Base-by-base conservation (phyloP, 2,888 invertebrate species). In the Lacanobia wlatinum region DNA sequence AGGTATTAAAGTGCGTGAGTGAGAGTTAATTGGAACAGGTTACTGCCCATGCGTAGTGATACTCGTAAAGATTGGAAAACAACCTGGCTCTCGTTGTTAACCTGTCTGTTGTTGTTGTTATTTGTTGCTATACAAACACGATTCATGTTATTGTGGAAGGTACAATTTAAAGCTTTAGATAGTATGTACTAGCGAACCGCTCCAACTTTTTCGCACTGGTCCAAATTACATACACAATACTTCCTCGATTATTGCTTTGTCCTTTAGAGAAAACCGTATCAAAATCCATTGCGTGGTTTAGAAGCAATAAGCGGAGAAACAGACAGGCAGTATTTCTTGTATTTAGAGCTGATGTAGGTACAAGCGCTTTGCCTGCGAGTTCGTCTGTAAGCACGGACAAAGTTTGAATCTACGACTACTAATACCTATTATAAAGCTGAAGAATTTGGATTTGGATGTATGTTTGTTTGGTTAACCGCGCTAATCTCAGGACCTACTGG, bases 21-120 rank as follows among this genome's bases (percentile, higher is more conserved):
- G 68, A 78, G 80, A 83, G 70, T 83, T 66, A 52, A 65, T 46
- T 53, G 52, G 52, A 83, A 78, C 70, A 62, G 68, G 70, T 83
- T 65, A 10, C 43, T 65, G 53, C 34, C 46, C 50, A 80, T 65
- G 61, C 53, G 70, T 46, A 78, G 34, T 64, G 63, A 61, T 59
- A 79, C 66, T 55, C 38, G 43, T 59, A 64, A 73, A 66, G 64
- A 65, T 80, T 68, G 70, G 67, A 65, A 65, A 83, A 78, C 69
- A 46, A 68, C 66, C 38, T 70, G 67, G 21, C 9, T 53, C 38
- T 50, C 50, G 48, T 21, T 28, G 28, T 46, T 60, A 60, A 40
- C 59, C 58, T 58, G 38, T 40, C 12, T 21, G 58, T 38, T 67
- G 63, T 38, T 23, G 56, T n/a, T 38, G 56, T 56, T 34, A 38